Evolutionary conservation across 1,140 invertebrate species (phyloP), one percentile per base, ranked within the genome.

Genomic region (Drosophila ohnishii): DNA sequence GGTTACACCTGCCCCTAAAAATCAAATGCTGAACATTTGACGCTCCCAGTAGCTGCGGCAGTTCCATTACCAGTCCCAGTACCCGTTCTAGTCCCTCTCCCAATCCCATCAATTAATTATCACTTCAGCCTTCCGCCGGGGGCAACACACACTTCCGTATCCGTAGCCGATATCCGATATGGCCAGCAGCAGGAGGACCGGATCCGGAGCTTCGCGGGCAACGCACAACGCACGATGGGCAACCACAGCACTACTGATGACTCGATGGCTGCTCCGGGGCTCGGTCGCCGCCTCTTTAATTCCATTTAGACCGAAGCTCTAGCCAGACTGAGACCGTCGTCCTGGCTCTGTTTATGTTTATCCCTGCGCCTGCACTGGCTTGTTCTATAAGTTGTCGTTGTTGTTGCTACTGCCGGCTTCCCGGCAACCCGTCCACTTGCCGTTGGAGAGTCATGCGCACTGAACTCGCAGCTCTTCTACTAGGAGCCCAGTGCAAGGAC

Each of bases 271-370:
- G 67, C 25, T 71, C 63, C 62, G 55, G 45, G 64, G 37, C 37
- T 53, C 47, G 60, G 60, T 42, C 30, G 79, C 72, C 32, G 59
- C 59, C 59, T 71, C 75, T 87, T 78, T 74, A 76, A 80, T 83
- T 88, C 69, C 84, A 75, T 80, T 87, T 83, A 80, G 69, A 57
- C 45, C 76, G 34, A 28, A 45, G 56, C 57, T 69, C 63, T 58
- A 62, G 69, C 25, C 47, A 51, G 72, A 76, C 73, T 76, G 48
- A 19, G 45, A 30, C 72, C 71, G 59, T 59, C 75, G 78, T 67
- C 51, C 51, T 82, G 72, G 64, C 80, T 86, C 79, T 88, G 84
- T 87, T 88, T 87, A 87, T 88, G 74, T 87, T 87, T 87, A 87
- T 88, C 53, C 73, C 64, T 87, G 80, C 69, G 84, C 73, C 73